Percentiles rank a stretch among this genome's conserved stretches.
Conservation (phyloP, 2,797 vertebrate genomes). For the Sandelia bainsii region DNA sequence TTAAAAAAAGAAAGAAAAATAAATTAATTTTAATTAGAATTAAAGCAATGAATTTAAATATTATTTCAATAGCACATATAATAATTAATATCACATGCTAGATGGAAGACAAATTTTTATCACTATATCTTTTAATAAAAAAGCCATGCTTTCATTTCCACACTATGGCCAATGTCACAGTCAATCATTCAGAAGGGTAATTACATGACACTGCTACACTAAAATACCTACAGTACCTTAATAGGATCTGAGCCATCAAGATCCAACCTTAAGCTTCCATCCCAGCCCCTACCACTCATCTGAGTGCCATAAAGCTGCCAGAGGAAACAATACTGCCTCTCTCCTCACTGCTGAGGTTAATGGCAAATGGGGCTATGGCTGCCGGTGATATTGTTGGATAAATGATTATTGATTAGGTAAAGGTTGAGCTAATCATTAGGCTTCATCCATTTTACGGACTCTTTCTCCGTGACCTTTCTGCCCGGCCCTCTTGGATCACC, state of each 20-base stretch:
- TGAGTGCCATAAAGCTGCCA: constrained; percentile 85
- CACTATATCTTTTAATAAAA: constrained; percentile 43
- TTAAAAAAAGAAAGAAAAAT: constrained; percentile 26
- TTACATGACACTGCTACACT: constrained; percentile 69
- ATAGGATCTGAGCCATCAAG: constrained; percentile 73
- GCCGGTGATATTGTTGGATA: constrained; percentile 87
- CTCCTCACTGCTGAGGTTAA: constrained; percentile 82
- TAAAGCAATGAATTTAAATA: not conserved
- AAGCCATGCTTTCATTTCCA: constrained; percentile 15
- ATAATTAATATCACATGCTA: constrained; percentile 20
- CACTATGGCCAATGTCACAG: constrained; percentile 48
- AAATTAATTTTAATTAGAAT: not conserved
- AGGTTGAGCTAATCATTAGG: constrained; percentile 92
- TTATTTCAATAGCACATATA: constrained; percentile 8
- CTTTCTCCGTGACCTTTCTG: constrained; percentile 84
- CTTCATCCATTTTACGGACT: constrained; percentile 89
- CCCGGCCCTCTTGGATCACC: constrained; percentile 71
- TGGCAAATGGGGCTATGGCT: constrained; percentile 84
- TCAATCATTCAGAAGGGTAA: constrained; percentile 77
- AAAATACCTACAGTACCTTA: constrained; percentile 77
- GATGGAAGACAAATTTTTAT: constrained; percentile 18
- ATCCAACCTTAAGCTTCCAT: constrained; percentile 68
- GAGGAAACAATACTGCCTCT: constrained; percentile 82
- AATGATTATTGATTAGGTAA: constrained; percentile 92
- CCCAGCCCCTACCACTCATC: constrained; percentile 77